phyloP scores from a whole-genome alignment of 2,888 invertebrate species.

The Sussaba pulchella region DNA sequence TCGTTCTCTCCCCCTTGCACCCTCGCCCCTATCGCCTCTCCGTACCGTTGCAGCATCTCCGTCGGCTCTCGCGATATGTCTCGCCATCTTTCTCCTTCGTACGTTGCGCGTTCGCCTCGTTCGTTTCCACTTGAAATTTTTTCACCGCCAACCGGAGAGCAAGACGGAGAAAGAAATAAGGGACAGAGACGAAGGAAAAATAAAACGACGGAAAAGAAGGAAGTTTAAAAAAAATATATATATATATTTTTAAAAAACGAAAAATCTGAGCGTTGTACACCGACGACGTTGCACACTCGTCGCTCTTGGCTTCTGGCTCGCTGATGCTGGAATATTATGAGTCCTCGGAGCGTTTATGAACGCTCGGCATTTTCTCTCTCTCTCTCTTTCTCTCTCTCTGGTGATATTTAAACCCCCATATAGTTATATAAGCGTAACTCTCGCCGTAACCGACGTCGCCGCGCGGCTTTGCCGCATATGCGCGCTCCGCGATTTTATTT shows the following conservation, averaged over 20 bases:
- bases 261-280: conserved; percentile 44
- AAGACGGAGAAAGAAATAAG: conserved; percentile 68
- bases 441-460: too few species aligned
- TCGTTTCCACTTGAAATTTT: conserved; percentile 77
- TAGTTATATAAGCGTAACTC: conserved; percentile 20
- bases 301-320: conserved; percentile 63
- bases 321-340: conserved; percentile 64
- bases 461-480: conserved; percentile 12
- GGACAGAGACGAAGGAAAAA: conserved; percentile 36
- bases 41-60: conserved; percentile 18
- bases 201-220: conserved; percentile 58
- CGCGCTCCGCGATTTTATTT: conserved; percentile 48
- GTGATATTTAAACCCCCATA: conserved; percentile 57
- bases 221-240: conserved; percentile 50
- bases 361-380: too few species aligned
- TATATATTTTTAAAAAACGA: conserved; percentile 48
- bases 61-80: conserved; percentile 42
- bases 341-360: conserved; percentile 58
- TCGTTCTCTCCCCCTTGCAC: conserved; percentile 71
- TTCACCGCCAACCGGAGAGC: conserved; percentile 75
- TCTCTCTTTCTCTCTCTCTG: too few species aligned
- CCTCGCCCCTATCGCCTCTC: conserved; percentile 58
- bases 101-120: conserved; percentile 69
- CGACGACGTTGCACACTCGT: conserved; percentile 57
- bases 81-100: conserved; percentile 46